Evolutionary conservation across 2,888 invertebrate species (phyloP).

Genomic region (Folsomia candida): DNA sequence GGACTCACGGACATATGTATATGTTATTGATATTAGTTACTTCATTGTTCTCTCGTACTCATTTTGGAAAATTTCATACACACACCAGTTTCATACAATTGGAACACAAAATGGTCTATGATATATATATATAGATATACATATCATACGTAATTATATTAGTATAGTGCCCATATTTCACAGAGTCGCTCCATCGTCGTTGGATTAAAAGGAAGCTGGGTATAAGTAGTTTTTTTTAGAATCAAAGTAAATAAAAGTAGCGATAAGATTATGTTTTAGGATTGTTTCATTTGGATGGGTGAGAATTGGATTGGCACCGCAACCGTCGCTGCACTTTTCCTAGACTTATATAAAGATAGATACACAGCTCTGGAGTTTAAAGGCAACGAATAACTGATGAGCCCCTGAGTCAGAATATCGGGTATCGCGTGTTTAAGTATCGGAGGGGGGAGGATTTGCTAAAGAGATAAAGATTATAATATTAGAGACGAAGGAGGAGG

Average conservation of each 20-base stretch:
- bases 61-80: constrained; percentile 8
- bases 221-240: not conserved
- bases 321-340: not conserved
- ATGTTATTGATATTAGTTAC: not conserved
- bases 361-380: constrained; percentile 13
- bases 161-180: constrained; percentile 38
- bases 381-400: constrained; percentile 37
- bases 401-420: constrained; percentile 38
- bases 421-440: too few relatives aligned
- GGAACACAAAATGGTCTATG: constrained; percentile 42
- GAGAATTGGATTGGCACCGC: not conserved
- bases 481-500: too few relatives aligned
- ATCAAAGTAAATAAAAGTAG: not conserved
- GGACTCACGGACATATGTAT: not conserved
- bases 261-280: not conserved
- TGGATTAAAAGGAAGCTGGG: too few relatives aligned
- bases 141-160: too few relatives aligned
- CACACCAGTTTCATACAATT: constrained; percentile 21
- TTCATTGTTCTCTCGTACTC: not conserved
- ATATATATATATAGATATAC: too few relatives aligned
- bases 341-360: constrained; percentile 8
- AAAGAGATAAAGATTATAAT: too few relatives aligned
- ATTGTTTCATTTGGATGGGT: not conserved
- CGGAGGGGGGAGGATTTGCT: too few relatives aligned
- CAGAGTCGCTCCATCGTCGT: constrained; percentile 27